Conservation (phyloP, 2,113 vertebrate genomes). For the Pungitius pungitius region DNA sequence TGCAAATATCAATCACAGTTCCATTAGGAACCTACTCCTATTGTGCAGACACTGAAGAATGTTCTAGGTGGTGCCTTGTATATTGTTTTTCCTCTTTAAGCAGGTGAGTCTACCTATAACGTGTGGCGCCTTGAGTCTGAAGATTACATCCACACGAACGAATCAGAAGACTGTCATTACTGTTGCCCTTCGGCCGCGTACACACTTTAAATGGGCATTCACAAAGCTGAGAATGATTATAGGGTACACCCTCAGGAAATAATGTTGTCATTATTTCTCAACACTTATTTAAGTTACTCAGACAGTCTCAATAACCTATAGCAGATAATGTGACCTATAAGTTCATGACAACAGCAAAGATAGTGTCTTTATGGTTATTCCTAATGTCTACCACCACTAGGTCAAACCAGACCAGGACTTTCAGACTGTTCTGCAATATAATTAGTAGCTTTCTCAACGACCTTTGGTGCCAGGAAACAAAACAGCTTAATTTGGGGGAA, state of each 20-base stretch:
- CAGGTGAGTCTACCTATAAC: constrained; percentile 34
- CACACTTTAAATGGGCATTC: constrained; percentile 19
- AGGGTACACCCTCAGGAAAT: background rate
- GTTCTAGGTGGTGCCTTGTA: constrained; percentile 16
- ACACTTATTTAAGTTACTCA: background rate
- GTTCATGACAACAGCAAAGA: background rate
- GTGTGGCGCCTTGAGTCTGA: constrained; percentile 33
- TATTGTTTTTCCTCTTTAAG: constrained; percentile 22
- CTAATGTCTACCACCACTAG: background rate
- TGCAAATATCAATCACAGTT: background rate
- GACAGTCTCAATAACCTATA: background rate
- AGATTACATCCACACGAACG: constrained; percentile 37
- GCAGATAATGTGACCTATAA: background rate
- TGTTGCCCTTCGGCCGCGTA: constrained; percentile 24
- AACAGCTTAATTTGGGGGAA: background rate
- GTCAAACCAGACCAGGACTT: background rate
- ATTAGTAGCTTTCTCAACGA: background rate
- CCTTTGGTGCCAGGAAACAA: too few species aligned
- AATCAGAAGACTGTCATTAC: constrained; percentile 66
- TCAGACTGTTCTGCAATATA: too few species aligned
- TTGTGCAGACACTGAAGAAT: background rate
- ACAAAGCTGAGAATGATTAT: background rate
- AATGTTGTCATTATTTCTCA: background rate
- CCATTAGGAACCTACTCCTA: background rate
- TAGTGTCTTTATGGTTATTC: background rate